Conservation (phyloP, 1,140 invertebrate genomes). For the Paraescarpia echinospica region DNA sequence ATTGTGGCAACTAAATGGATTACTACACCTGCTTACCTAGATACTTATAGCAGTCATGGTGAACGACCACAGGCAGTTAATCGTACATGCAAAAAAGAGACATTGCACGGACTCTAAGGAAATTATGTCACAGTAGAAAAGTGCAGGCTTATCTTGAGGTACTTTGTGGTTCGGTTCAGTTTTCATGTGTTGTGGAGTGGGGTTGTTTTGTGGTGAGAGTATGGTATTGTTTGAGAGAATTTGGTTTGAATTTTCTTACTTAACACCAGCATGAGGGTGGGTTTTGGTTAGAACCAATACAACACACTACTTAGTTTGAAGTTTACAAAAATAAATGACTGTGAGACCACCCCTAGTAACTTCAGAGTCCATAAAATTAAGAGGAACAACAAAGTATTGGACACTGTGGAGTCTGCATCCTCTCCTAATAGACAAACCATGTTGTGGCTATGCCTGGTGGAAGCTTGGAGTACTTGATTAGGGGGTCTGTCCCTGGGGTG, state of each 20-base stretch:
- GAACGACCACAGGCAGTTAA: background rate
- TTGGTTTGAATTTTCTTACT: no score
- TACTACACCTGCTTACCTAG: background rate
- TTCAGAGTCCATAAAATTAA: background rate
- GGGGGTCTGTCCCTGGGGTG: background rate
- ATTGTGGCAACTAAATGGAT: background rate
- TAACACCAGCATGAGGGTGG: no score
- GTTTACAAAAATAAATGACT: no score
- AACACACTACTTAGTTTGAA: no score
- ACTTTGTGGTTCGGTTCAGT: no score
- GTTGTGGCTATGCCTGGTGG: background rate
- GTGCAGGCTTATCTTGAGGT: background rate
- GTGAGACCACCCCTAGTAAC: background rate
- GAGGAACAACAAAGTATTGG: background rate
- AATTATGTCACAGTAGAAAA: background rate
- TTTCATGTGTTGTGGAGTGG: no score
- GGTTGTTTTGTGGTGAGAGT: no score
- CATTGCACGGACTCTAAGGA: background rate
- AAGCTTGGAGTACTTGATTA: background rate
- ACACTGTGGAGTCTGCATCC: background rate
- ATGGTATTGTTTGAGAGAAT: no score
- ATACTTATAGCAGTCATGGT: background rate
- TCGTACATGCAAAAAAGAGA: background rate
- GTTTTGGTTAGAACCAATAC: no score
- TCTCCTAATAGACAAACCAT: background rate